Conservation (phyloP, 2,113 vertebrate species). For the Crotalus horridus region DNA sequence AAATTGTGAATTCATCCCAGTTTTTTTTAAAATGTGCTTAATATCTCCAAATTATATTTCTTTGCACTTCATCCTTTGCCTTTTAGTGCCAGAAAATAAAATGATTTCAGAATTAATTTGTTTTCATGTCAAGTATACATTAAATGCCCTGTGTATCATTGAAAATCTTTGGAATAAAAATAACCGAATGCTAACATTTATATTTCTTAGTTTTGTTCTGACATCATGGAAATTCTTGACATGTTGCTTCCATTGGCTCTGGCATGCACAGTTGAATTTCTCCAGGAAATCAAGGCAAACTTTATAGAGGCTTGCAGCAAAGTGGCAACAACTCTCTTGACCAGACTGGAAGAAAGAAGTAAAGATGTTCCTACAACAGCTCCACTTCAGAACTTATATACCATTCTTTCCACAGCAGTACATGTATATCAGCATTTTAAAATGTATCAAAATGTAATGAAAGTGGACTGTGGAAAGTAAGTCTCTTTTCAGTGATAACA, state of each 20-base stretch:
- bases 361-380: slow-evolving; percentile 77
- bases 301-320: slow-evolving; percentile 85
- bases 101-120: slow-evolving; percentile 39
- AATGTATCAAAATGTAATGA: slow-evolving; percentile 76
- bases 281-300: slow-evolving; percentile 83
- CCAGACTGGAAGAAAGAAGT: slow-evolving; percentile 78
- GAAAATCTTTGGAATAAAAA: slow-evolving; percentile 53
- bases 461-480: slow-evolving; percentile 77
- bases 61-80: slow-evolving; percentile 21
- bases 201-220: slow-evolving; percentile 85
- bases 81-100: slow-evolving; percentile 45
- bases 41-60: slow-evolving; percentile 17
- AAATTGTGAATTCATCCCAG: not conserved
- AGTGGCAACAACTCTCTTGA: slow-evolving; percentile 78
- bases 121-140: slow-evolving; percentile 56
- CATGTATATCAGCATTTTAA: slow-evolving; percentile 77
- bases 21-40: not conserved
- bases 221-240: slow-evolving; percentile 85
- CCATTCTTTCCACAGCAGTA: slow-evolving; percentile 77
- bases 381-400: slow-evolving; percentile 75
- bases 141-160: slow-evolving; percentile 49
- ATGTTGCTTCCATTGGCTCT: slow-evolving; percentile 85
- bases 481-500: slow-evolving; percentile 51
- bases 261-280: slow-evolving; percentile 79
- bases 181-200: slow-evolving; percentile 58